Conservation (phyloP, 2,113 vertebrate species). For the Eolophus roseicapilla region DNA sequence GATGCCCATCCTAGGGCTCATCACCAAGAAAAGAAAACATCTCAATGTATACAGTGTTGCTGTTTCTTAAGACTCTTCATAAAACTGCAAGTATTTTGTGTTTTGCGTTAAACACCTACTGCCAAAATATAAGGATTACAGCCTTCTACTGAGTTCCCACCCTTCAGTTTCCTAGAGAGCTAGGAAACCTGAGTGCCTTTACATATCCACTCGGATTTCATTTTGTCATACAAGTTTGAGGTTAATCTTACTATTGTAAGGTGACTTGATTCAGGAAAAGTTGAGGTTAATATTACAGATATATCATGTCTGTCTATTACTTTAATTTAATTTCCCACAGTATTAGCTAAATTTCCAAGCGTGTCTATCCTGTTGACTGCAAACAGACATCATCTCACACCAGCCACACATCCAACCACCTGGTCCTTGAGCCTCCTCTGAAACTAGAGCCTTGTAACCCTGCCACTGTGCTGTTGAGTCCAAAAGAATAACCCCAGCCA, state of each 20-base stretch:
- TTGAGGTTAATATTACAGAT: neutral
- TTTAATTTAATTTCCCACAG: neutral
- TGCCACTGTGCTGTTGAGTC: accelerated
- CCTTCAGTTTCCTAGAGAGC: neutral
- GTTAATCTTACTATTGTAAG: neutral
- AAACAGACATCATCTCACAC: neutral
- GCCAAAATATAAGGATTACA: neutral
- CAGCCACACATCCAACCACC: neutral
- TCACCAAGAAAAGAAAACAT: neutral
- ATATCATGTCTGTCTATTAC: neutral
- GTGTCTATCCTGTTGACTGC: neutral
- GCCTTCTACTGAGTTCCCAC: neutral
- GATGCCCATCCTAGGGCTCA: neutral
- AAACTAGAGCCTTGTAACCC: neutral
- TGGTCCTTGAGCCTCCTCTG: neutral
- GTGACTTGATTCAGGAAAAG: neutral
- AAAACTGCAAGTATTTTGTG: neutral
- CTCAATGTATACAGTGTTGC: accelerated
- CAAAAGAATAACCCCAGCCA: neutral
- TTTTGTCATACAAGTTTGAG: neutral
- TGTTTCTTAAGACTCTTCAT: neutral
- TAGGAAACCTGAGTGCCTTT: neutral
- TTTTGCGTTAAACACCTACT: neutral
- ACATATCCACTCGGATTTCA: neutral
- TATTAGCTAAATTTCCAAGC: neutral